phyloP scores from a whole-genome alignment of 1,140 invertebrate genomes.

The Eurosta solidaginis region DNA sequence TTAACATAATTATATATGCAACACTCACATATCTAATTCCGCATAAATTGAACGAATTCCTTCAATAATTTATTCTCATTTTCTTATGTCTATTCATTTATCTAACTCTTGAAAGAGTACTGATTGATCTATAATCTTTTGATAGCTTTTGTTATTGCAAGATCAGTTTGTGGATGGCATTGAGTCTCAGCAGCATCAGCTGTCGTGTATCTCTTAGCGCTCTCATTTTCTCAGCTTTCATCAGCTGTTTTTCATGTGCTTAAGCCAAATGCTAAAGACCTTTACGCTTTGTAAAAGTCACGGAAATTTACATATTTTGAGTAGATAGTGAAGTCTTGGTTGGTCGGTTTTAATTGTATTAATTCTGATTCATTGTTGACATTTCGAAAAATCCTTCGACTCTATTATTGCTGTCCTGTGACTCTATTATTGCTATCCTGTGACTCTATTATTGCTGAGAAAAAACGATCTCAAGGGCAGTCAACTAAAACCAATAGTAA shows the following conservation, averaged over 20 bases:
- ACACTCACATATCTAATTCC: neutral
- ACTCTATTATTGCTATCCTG: too few relatives aligned
- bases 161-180: neutral
- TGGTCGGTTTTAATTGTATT: neutral
- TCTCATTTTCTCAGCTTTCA: neutral
- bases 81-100: neutral
- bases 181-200: neutral
- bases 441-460: too few relatives aligned
- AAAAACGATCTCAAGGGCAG: too few relatives aligned
- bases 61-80: neutral
- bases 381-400: neutral
- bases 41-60: neutral
- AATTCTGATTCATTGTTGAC: neutral
- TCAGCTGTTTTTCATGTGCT: slow-evolving; percentile 4
- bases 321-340: neutral
- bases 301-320: neutral
- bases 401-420: too few relatives aligned
- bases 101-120: neutral
- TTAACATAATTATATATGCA: slow-evolving; percentile 30
- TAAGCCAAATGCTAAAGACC: neutral
- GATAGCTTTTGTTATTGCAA: neutral
- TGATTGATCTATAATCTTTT: slow-evolving; percentile 13
- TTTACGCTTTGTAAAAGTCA: neutral
- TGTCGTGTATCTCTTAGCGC: neutral
- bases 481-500: too few relatives aligned